phyloP scores from a whole-genome alignment of 2,888 invertebrate genomes.

The Pachydiplax longipennis region DNA sequence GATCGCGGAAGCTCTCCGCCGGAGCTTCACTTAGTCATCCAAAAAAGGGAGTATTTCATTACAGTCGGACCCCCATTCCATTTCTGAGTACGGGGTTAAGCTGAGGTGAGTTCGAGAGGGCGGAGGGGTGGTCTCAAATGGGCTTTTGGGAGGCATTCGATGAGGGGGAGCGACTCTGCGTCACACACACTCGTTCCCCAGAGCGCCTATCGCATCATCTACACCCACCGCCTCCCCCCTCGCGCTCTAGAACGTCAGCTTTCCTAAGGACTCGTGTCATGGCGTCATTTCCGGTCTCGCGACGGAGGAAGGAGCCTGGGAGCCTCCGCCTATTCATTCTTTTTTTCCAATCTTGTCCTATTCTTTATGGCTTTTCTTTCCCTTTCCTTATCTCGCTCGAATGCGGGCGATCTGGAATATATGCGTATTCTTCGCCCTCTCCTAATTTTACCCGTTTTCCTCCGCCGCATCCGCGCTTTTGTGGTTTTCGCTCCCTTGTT shows the following conservation, averaged over 20 bases:
- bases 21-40: slow-evolving; percentile 18
- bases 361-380: not conserved
- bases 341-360: not conserved
- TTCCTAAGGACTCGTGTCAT: not conserved
- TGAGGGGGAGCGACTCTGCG: not conserved
- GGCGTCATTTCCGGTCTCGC: not conserved
- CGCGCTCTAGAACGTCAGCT: not conserved
- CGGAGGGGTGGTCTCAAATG: not conserved
- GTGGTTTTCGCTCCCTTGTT: too few species aligned
- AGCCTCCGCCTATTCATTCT: not conserved
- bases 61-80: not conserved
- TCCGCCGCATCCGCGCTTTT: too few species aligned
- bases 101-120: not conserved
- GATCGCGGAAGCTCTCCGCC: slow-evolving; percentile 8
- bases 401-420: not conserved
- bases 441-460: too few species aligned
- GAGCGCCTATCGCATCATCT: slow-evolving; percentile 38
- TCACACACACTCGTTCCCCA: slow-evolving; percentile 34
- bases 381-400: not conserved
- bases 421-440: too few species aligned
- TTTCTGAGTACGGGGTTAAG: not conserved
- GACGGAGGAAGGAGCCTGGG: not conserved
- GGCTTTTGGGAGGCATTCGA: not conserved
- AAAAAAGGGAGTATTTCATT: slow-evolving; percentile 13
- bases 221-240: not conserved